phyloP scores from a whole-genome alignment of 2,113 vertebrate genomes.

The Erythrolamprus reginae region DNA sequence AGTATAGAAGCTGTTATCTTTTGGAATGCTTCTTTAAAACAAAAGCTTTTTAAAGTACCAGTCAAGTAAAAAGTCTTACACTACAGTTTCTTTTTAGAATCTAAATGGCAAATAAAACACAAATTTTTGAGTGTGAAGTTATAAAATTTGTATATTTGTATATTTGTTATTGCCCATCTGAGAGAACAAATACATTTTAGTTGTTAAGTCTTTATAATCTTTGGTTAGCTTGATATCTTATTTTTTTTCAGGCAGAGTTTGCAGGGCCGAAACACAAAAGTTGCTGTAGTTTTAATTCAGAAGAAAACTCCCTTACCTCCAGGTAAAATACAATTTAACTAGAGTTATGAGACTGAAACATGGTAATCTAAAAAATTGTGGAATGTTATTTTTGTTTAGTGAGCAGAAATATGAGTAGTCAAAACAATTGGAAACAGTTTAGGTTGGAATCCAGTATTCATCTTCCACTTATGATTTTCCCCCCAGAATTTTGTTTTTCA shows the following conservation, averaged over 20 bases:
- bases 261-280: constrained; percentile 95
- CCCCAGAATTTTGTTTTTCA: too few species aligned
- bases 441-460: neutral
- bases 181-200: neutral
- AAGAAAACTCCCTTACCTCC: constrained; percentile 97
- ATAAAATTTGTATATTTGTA: neutral
- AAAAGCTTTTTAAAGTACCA: neutral
- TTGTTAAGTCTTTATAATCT: neutral
- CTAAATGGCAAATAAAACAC: neutral
- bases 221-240: constrained; percentile 5
- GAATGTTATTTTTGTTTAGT: neutral
- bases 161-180: neutral
- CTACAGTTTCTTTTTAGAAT: neutral
- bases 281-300: constrained; percentile 96
- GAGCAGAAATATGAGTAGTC: neutral
- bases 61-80: neutral
- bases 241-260: constrained; percentile 83
- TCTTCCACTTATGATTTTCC: neutral
- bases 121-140: neutral
- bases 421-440: neutral
- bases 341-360: neutral
- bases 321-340: constrained; percentile 68
- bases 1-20: neutral
- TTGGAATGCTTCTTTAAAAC: neutral
- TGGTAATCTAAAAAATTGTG: neutral